Base-by-base conservation (phyloP, 2,113 vertebrate species). In the Pipra filicauda region DNA sequence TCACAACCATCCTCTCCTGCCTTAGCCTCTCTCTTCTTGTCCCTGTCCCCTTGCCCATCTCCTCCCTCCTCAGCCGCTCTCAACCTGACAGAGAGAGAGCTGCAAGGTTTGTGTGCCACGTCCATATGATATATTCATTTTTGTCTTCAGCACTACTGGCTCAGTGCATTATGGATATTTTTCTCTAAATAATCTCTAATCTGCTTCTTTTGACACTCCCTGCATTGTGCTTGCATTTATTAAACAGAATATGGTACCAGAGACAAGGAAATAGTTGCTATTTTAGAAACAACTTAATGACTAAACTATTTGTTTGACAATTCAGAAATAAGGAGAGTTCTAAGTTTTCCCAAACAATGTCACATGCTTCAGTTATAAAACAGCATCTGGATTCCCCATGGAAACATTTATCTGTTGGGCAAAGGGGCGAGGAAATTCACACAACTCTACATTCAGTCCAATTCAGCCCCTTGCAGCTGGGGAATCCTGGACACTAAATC, bases 81-180 rank as follows among this genome's bases (percentile, higher is more conserved):
- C 69, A 57, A 0, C 24, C 30, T 10, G 35, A 23, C 5, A 52
- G 51, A 65, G 30, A 41, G 35, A 69, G 12, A 89, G 31, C 37
- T 78, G 17, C 61, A 51, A 51, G 20, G 23, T 43, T 46, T 39
- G 35, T 2, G 67, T 46, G n/a, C 28, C 78, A 30, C 1, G 3
- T 44, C 52, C 5, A 4, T 12, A 9, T 0, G 4, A 15, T 11
- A 28, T 0, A 8, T 18, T 30, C 8, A 41, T 75, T 71, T 88
- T 48, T 65, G 39, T 27, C 62, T 28, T 52, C 51, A 52, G 51
- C 51, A 52, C 26, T 52, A 52, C 26, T 52, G 27, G 51, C 26
- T 52, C 51, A 28, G 27, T 27, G 24, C 26, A 27, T 51, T 27
- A 15, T 52, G 26, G 15, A 13, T 65, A 14, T 61, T 81, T 90